phyloP scores from a whole-genome alignment of 2,888 invertebrate species.

The Linnaemya tessellans region DNA sequence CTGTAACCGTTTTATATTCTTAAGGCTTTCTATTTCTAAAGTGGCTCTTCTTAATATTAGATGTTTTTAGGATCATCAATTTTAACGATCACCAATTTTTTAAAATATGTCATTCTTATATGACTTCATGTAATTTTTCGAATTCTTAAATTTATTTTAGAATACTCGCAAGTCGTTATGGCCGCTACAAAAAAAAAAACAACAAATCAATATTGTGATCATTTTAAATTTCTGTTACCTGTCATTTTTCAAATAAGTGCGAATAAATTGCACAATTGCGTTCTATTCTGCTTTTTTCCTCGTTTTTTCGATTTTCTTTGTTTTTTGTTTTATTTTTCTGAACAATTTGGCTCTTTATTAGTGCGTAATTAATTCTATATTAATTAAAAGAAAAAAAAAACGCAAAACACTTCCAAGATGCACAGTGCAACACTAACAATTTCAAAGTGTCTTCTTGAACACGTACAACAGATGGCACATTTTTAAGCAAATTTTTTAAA shows the following conservation, averaged over 20 bases:
- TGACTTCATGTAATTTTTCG: background rate
- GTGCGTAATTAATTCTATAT: conserved; percentile 63
- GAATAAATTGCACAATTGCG: conserved; percentile 16
- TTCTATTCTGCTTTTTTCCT: background rate
- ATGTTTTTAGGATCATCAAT: too few species aligned
- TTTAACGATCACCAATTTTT: too few species aligned
- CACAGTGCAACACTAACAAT: conserved; percentile 26
- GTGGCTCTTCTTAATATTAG: too few species aligned
- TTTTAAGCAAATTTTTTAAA: conserved; percentile 17
- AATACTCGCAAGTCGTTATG: background rate
- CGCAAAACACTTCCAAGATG: conserved; percentile 39
- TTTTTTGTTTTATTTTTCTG: conserved; percentile 15
- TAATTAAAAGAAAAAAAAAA: too few species aligned
- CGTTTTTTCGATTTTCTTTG: background rate
- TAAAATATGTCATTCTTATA: too few species aligned
- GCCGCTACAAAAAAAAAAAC: background rate
- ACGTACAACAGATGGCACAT: conserved; percentile 48
- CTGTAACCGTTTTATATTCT: too few species aligned
- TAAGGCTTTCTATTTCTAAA: too few species aligned
- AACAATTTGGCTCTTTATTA: conserved; percentile 37
- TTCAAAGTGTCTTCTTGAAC: background rate
- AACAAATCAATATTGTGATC: background rate
- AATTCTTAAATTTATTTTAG: too few species aligned
- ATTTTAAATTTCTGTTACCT: conserved; percentile 21
- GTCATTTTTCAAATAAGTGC: conserved; percentile 21